Conservation (phyloP, 2,113 vertebrate genomes). For the Anoura caudifer region DNA sequence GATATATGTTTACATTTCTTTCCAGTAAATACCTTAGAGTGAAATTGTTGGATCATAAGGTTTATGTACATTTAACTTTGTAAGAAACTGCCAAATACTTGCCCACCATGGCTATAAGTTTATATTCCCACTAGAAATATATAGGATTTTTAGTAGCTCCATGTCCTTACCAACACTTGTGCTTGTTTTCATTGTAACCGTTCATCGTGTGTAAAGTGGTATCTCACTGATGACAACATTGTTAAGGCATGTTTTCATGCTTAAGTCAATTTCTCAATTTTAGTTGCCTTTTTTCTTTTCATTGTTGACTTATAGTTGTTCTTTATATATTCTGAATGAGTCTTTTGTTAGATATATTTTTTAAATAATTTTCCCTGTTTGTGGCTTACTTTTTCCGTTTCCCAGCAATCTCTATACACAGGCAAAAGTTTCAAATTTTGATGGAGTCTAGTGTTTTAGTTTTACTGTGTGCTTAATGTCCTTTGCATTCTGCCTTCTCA, state of each 20-base stretch:
- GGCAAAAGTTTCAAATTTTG: not conserved
- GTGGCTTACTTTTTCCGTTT: not conserved
- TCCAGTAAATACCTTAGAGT: not conserved
- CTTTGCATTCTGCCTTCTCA: not conserved
- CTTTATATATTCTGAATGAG: not conserved
- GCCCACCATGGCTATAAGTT: not conserved
- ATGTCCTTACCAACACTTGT: not conserved
- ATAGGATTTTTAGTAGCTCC: not conserved
- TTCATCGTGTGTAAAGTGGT: not conserved
- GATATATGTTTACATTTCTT: not conserved
- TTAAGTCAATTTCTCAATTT: not conserved
- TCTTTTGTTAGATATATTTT: not conserved
- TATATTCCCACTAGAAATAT: not conserved
- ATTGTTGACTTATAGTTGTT: not conserved
- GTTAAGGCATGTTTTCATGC: not conserved
- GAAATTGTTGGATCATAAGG: not conserved
- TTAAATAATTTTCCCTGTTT: not conserved
- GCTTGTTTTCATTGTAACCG: not conserved
- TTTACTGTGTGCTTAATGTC: not conserved
- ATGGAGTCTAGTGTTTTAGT: not conserved
- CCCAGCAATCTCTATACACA: not conserved
- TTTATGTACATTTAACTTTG: not conserved
- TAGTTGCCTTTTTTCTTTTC: not conserved
- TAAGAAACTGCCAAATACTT: not conserved
- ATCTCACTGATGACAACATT: not conserved